Base-by-base conservation (phyloP, 1,140 invertebrate species). In the Pseudomyrmex flavicornis region DNA sequence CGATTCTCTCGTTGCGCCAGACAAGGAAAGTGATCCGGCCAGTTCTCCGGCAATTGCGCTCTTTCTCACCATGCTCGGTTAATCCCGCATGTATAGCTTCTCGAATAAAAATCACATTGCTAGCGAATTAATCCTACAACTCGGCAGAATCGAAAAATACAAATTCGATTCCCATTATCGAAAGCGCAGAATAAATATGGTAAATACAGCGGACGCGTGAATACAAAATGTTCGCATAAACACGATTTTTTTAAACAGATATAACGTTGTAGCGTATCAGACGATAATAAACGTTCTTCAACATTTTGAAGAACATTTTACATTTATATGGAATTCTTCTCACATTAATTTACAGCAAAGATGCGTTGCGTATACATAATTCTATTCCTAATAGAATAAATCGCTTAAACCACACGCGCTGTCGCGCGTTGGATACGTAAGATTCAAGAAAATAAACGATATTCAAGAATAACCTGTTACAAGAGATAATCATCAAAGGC, bases 21-120 rank as follows among this genome's bases (percentile, higher is more conserved):
- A 80, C 76, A 35, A 35, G 76, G 12, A 70, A 80, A 80, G 54
- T 80, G 66, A 80, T 80, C 76, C 44, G 76, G 66, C 66, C 76
- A 70, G 76, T 72, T 59, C 66, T 44, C 44, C 44, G 35, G 44
- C 50, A 54, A 70, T 59, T 70, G 69, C 66, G 59, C 56, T 58
- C 72, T 76, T 72, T 48, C 5, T 35, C 61, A 48, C 61, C 74
- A 54, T n/a, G 48, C 76, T 59, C 44, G 20, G 50, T 80, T 59
- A 61, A 80, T 59, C 22, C 20, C 35, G 35, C 7, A 52, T 79
- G 35, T 35, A 52, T 79, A 65, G 44, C 59, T 50, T 66, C 48
- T 83, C 22, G 35, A 44, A 50, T 15, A 12, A n/a, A n/a, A n/a
- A 20, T n/a, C 50, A 65, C 66, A 76, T 83, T 20, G 61, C 12